phyloP scores from a whole-genome alignment of 2,888 invertebrate species.

The Papilio protenor region DNA sequence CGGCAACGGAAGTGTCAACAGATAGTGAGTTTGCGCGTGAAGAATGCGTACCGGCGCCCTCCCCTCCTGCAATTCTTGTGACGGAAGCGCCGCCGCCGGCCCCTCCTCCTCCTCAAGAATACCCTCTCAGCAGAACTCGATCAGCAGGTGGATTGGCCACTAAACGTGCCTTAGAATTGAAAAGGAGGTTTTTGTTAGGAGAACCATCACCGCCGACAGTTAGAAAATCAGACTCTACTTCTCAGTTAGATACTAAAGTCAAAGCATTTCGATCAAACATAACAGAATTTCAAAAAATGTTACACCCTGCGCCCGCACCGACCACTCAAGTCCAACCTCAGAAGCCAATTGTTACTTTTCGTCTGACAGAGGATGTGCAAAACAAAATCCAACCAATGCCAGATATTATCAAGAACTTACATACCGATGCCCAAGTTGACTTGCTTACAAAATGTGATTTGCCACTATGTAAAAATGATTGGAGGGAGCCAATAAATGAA shows the following conservation, averaged over 20 bases:
- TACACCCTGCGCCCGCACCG: slow-evolving; percentile 88
- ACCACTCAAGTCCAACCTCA: slow-evolving; percentile 50
- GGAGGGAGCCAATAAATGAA: slow-evolving; percentile 79
- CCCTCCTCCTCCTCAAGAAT: slow-evolving; percentile 85
- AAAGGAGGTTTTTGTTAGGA: slow-evolving; percentile 92
- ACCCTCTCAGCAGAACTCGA: slow-evolving; percentile 91
- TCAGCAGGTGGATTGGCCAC: slow-evolving; percentile 95
- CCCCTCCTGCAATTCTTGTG: slow-evolving; percentile 90
- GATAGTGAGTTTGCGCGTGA: slow-evolving; percentile 96
- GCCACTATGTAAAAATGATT: slow-evolving; percentile 63
- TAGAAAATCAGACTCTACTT: slow-evolving; percentile 92
- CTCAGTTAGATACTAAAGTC: slow-evolving; percentile 92
- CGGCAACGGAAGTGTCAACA: slow-evolving; percentile 95
- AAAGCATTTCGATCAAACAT: slow-evolving; percentile 93
- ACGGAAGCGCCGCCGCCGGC: slow-evolving; percentile 92
- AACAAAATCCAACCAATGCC: slow-evolving; percentile 84
- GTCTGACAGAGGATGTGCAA: slow-evolving; percentile 65
- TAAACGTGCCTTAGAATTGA: slow-evolving; percentile 93
- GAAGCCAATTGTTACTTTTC: slow-evolving; percentile 64
- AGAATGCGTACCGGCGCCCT: slow-evolving; percentile 87
- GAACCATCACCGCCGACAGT: slow-evolving; percentile 88
- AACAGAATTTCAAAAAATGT: slow-evolving; percentile 93
- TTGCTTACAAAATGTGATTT: slow-evolving; percentile 70
- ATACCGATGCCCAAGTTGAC: slow-evolving; percentile 71
- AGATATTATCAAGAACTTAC: slow-evolving; percentile 82